Percentiles rank a stretch among this genome's conserved stretches.
These are phyloP conservation scores for Coleophora flavipennella DNA, from an alignment of 2,888 invertebrate genomes.

Conservation along the genomic window DNA sequence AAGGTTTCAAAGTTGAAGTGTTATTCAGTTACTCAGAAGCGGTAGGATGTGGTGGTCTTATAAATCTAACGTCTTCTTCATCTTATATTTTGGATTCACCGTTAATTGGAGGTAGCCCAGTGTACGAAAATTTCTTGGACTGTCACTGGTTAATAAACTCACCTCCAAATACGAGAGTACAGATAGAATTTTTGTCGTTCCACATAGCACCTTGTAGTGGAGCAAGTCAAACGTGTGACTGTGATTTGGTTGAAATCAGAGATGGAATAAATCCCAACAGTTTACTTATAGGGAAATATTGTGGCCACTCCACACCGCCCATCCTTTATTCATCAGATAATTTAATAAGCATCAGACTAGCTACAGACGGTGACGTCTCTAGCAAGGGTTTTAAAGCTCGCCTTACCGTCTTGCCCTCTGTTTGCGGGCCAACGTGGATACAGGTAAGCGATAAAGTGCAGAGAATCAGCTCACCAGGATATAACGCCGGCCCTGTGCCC, in stretches of 20 bases:
- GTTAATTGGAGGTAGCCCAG: slow-evolving; percentile 37
- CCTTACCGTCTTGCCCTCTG: slow-evolving; percentile 56
- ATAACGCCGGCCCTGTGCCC: slow-evolving; percentile 34
- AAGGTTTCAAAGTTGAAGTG: slow-evolving; percentile 74
- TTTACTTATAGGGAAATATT: slow-evolving; percentile 77
- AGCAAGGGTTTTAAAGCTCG: slow-evolving; percentile 77
- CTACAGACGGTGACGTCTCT: slow-evolving; percentile 72
- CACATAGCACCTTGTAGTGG: slow-evolving; percentile 62
- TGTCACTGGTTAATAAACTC: slow-evolving; percentile 83
- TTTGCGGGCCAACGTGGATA: slow-evolving; percentile 39
- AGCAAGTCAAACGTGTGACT: slow-evolving; percentile 73
- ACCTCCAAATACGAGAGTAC: slow-evolving; percentile 72
- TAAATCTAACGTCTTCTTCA: slow-evolving; percentile 64
- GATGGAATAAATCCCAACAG: slow-evolving; percentile 81
- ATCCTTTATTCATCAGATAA: slow-evolving; percentile 74
- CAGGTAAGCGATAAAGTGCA: slow-evolving; percentile 22
- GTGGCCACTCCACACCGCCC: slow-evolving; percentile 75
- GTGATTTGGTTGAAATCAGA: slow-evolving; percentile 81
- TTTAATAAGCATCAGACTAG: slow-evolving; percentile 76
- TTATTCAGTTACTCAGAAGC: slow-evolving; percentile 70
- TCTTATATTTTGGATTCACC: slow-evolving; percentile 50
- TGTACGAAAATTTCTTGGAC: slow-evolving; percentile 78
- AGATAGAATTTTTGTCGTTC: slow-evolving; percentile 70
- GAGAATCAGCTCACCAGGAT: slow-evolving; percentile 43
- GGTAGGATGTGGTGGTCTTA: slow-evolving; percentile 79